A percentile compares a stretch with the other conserved stretches of the same genome.
These are phyloP conservation scores for Papilio demoleus DNA, from an alignment of 2,888 invertebrate genomes.

Conservation along the genomic window DNA sequence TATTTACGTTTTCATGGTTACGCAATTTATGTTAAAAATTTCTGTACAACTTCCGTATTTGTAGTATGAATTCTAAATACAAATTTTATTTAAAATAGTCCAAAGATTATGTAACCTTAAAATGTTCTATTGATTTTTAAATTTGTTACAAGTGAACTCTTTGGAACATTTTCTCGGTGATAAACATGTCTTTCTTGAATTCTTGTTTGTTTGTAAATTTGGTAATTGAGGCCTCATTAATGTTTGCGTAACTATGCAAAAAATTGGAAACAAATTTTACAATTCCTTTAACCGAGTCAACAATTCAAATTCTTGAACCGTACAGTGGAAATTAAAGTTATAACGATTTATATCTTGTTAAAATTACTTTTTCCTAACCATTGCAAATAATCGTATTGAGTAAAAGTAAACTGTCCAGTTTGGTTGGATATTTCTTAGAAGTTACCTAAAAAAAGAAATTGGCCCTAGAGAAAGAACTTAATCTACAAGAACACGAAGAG, in stretches of 20 bases:
- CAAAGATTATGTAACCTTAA: too few species aligned
- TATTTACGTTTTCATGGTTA: not conserved
- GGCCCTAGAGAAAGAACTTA: too few species aligned
- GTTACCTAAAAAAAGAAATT: too few species aligned
- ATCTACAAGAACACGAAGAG: too few species aligned
- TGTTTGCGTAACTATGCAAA: constrained; percentile 1
- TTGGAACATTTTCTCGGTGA: not conserved
- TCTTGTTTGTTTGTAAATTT: constrained; percentile 9
- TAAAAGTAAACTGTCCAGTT: too few species aligned
- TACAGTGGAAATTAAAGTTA: not conserved
- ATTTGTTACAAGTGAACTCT: not conserved
- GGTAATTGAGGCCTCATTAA: constrained; percentile 1
- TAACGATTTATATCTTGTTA: too few species aligned
- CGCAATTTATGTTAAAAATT: not conserved
- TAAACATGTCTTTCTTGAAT: not conserved
- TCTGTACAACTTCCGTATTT: not conserved
- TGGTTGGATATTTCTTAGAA: too few species aligned
- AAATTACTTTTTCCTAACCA: too few species aligned
- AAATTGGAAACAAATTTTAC: not conserved
- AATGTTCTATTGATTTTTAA: not conserved
- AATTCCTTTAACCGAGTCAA: not conserved
- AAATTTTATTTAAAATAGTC: not conserved
- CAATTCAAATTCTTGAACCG: not conserved
- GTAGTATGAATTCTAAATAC: not conserved
- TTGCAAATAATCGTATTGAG: too few species aligned